Percentiles rank a stretch among this genome's conserved stretches.
Evolutionary conservation across 1,140 invertebrate genomes (phyloP).

Genomic region (Venustaconcha ellipsiformis): DNA sequence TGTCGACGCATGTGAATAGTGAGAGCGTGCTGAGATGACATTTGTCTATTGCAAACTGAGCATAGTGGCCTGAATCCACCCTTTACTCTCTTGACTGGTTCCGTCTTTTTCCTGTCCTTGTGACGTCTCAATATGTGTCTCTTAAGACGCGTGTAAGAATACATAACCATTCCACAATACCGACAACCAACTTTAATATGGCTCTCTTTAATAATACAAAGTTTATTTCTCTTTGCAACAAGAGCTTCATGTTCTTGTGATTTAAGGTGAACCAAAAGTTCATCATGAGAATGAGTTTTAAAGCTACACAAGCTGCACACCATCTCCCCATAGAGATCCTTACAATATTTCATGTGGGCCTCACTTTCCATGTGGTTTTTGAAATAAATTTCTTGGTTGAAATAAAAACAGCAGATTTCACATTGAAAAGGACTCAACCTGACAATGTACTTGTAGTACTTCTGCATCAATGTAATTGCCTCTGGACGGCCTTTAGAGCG

Average conservation of each 20-base stretch:
- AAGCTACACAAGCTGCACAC: constrained; percentile 84
- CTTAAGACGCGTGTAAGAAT: constrained; percentile 71
- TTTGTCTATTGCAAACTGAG: constrained; percentile 28
- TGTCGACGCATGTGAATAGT: constrained; percentile 45
- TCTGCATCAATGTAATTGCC: constrained; percentile 79
- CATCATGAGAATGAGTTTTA: constrained; percentile 75
- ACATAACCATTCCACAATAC: constrained; percentile 72
- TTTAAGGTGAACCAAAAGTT: constrained; percentile 79
- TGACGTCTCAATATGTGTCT: constrained; percentile 78
- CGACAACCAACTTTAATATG: constrained; percentile 74
- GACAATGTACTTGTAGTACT: constrained; percentile 82
- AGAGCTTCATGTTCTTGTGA: constrained; percentile 32
- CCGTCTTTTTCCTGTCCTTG: constrained; percentile 55
- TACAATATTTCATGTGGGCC: constrained; percentile 73
- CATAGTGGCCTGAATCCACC: constrained; percentile 24
- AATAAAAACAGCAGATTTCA: constrained; percentile 85
- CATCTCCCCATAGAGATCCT: constrained; percentile 74
- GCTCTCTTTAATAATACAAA: constrained; percentile 81
- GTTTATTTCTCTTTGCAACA: constrained; percentile 72
- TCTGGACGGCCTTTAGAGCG: constrained; percentile 50
- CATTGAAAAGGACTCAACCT: constrained; percentile 87
- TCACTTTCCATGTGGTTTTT: constrained; percentile 80
- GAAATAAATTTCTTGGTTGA: constrained; percentile 81
- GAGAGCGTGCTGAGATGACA: constrained; percentile 34
- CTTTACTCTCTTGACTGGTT: constrained; percentile 16